Evolutionary conservation across 2,113 vertebrate species (phyloP).

Genomic region (Pluvialis apricaria): DNA sequence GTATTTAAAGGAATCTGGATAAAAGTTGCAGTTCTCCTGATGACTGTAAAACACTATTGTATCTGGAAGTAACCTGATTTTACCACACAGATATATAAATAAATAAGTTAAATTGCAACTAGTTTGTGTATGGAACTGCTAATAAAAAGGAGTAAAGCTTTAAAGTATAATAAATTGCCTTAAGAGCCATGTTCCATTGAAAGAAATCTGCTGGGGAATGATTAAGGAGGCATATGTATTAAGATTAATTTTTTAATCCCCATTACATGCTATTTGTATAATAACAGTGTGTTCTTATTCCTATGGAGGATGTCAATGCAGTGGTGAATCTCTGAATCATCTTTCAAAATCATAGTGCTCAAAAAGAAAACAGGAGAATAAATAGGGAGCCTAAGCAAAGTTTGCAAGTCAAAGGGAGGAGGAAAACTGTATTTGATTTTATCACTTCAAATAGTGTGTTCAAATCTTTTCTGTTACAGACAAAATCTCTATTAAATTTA

Average conservation of each 20-base stretch:
- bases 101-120: background rate
- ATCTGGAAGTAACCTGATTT: conserved; percentile 6
- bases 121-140: background rate
- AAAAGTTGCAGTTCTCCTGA: background rate
- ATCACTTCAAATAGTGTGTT: background rate
- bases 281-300: background rate
- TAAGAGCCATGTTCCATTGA: background rate
- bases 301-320: background rate
- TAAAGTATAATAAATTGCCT: background rate
- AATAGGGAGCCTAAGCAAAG: background rate
- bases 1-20: background rate
- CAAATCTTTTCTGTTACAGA: background rate
- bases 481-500: background rate
- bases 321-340: background rate
- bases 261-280: background rate
- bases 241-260: background rate
- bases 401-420: background rate
- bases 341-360: background rate
- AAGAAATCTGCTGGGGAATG: background rate
- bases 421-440: background rate
- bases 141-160: background rate
- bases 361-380: background rate
- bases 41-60: background rate
- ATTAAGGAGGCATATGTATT: background rate
- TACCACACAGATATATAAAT: background rate